These are phyloP conservation scores for Noctua pronuba DNA, from an alignment of 2,888 invertebrate genomes.

Conservation along the genomic window DNA sequence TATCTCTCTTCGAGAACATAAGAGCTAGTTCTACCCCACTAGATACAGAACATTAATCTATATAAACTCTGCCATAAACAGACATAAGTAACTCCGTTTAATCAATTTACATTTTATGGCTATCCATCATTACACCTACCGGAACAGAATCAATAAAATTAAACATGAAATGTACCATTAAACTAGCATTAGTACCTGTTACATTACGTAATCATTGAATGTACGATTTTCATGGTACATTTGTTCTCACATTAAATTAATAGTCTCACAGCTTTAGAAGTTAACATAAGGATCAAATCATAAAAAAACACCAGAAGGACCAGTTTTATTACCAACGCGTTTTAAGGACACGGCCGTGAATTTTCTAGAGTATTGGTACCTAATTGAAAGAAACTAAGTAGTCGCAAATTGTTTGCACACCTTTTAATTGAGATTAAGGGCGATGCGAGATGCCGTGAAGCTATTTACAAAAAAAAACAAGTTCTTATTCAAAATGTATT, in stretches of 20 bases:
- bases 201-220: constrained; percentile 49
- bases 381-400: constrained; percentile 18
- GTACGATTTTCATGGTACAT: constrained; percentile 53
- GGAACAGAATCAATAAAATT: constrained; percentile 61
- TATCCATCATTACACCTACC: constrained; percentile 47
- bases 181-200: constrained; percentile 42
- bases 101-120: constrained; percentile 45
- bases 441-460: constrained; percentile 8
- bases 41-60: constrained; percentile 6
- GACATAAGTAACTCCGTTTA: constrained; percentile 20
- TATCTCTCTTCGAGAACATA: background rate
- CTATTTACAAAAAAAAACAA: background rate
- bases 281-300: constrained; percentile 3
- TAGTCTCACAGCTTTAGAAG: constrained; percentile 14
- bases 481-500: background rate
- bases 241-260: constrained; percentile 51
- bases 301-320: constrained; percentile 28
- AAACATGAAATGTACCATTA: constrained; percentile 58
- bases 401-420: constrained; percentile 15
- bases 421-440: constrained; percentile 32
- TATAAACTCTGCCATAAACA: constrained; percentile 31
- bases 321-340: constrained; percentile 4
- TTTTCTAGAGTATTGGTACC: background rate
- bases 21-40: background rate
- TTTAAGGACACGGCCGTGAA: background rate